A percentile compares a stretch with the other conserved stretches of the same genome.
Conservation (phyloP, 2,797 vertebrate species). For the Margarornis squamiger region DNA sequence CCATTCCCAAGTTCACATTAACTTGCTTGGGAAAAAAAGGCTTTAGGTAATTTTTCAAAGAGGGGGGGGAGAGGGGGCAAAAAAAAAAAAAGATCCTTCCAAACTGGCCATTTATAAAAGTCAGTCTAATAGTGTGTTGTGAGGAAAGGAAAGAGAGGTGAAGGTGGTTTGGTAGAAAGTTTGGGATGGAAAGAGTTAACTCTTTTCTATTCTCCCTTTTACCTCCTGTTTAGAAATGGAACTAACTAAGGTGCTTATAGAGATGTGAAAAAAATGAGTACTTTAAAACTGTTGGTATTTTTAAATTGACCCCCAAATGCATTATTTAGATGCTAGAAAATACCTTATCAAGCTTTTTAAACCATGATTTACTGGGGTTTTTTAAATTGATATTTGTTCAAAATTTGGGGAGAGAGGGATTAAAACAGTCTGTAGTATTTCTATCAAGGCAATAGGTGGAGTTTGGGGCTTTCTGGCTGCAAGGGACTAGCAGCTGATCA, state of each 20-base stretch:
- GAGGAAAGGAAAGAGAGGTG: neutral
- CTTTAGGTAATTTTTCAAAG: conserved; percentile 82
- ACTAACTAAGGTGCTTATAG: neutral
- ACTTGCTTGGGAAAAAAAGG: conserved; percentile 80
- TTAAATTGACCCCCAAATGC: neutral
- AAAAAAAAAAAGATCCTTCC: conserved; percentile 52
- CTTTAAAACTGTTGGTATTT: neutral
- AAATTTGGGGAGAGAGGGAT: neutral
- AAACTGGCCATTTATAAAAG: conserved; percentile 79
- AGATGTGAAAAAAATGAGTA: neutral
- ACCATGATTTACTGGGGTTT: neutral
- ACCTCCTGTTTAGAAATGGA: conserved; percentile 13
- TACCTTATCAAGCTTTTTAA: neutral
- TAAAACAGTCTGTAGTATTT: neutral
- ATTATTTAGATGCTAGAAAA: neutral
- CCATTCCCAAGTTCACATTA: conserved; percentile 88
- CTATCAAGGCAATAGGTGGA: neutral
- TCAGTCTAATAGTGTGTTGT: conserved; percentile 59
- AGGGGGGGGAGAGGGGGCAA: neutral
- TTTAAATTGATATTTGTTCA: neutral
- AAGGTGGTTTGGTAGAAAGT: neutral
- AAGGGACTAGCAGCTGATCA: neutral
- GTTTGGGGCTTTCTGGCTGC: neutral
- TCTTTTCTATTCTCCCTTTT: neutral
- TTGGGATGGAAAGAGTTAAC: conserved; percentile 9